These are phyloP conservation scores for Philypnodon macrostomus DNA, from an alignment of 2,797 vertebrate genomes.

Conservation along the genomic window DNA sequence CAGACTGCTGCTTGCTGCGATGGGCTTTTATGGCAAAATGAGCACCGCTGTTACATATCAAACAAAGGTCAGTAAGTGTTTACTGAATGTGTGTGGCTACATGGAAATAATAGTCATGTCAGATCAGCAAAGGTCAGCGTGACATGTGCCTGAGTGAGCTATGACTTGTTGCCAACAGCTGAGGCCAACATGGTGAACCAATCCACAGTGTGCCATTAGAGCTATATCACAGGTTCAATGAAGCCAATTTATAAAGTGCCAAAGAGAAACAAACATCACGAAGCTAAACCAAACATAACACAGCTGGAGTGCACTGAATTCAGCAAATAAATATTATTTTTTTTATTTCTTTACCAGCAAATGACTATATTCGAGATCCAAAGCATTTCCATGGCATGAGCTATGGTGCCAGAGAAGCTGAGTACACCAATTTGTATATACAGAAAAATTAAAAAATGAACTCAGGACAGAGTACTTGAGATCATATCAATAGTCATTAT, in stretches of 20 bases:
- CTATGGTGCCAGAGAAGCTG: no score
- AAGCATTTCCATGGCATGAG: no score
- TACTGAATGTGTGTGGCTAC: constrained; percentile 23
- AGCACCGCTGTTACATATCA: constrained; percentile 64
- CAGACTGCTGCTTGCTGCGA: constrained; percentile 46
- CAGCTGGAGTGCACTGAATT: background rate
- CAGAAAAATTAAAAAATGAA: no score
- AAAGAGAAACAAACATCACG: constrained; percentile 5
- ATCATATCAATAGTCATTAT: no score
- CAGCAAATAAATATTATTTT: background rate
- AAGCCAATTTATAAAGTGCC: constrained; percentile 9
- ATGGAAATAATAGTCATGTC: constrained; percentile 48
- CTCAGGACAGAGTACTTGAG: no score
- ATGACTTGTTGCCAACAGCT: constrained; percentile 15
- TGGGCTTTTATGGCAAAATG: constrained; percentile 61
- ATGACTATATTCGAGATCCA: no score
- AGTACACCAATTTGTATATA: no score
- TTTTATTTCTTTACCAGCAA: constrained; percentile 12
- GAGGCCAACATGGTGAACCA: constrained; percentile 12
- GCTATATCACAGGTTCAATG: constrained; percentile 38
- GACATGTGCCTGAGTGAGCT: constrained; percentile 44
- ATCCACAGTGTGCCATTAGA: constrained; percentile 21
- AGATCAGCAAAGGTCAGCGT: constrained; percentile 63
- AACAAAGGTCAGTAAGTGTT: constrained; percentile 69
- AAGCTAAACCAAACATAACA: constrained; percentile 10